A percentile compares a stretch with the other conserved stretches of the same genome.
Evolutionary conservation across 2,113 vertebrate genomes (phyloP).

Genomic region (Channa argus): DNA sequence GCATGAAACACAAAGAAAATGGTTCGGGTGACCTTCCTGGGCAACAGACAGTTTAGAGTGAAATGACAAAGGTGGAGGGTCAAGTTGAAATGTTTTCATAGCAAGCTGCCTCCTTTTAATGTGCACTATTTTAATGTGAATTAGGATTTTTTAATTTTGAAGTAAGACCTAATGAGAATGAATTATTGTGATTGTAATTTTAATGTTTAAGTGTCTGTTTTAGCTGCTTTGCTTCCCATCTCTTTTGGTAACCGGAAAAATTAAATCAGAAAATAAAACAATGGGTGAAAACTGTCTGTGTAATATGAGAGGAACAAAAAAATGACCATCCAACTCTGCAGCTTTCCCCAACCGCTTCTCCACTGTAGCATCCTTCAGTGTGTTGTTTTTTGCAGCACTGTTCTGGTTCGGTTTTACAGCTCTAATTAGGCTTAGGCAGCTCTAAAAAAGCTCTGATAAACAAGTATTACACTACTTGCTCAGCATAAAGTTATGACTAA

Average conservation of each 20-base stretch:
- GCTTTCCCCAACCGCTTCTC: not conserved
- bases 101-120: not conserved
- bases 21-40: slow-evolving; percentile 1
- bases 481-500: no score
- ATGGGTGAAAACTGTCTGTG: not conserved
- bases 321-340: not conserved
- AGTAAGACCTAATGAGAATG: not conserved
- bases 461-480: no score
- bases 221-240: not conserved
- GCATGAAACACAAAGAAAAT: slow-evolving; percentile 4
- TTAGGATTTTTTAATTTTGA: not conserved
- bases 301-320: no score
- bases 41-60: not conserved
- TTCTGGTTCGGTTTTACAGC: no score
- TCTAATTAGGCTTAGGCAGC: no score
- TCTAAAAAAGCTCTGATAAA: no score
- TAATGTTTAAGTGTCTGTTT: not conserved
- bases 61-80: not conserved
- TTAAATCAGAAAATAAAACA: no score
- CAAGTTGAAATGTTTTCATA: not conserved
- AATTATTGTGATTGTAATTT: not conserved
- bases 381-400: no score
- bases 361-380: no score
- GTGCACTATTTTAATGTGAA: not conserved
- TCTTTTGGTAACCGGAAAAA: not conserved